phyloP scores from a whole-genome alignment of 2,888 invertebrate genomes.

The Athetis lepigone region DNA sequence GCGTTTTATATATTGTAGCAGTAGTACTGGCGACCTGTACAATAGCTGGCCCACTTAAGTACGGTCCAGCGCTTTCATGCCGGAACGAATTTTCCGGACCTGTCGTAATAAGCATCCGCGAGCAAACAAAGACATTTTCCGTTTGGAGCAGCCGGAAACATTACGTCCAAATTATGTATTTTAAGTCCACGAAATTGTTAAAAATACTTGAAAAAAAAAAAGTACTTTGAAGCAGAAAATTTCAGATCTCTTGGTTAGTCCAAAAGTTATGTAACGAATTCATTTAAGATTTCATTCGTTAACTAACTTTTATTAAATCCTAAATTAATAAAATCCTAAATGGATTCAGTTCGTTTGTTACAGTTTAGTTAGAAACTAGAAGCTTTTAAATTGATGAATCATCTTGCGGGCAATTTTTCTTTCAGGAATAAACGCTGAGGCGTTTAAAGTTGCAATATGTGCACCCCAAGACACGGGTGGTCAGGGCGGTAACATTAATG shows the following conservation, averaged over 20 bases:
- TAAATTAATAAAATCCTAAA: slow-evolving; percentile 38
- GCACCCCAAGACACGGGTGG: slow-evolving; percentile 58
- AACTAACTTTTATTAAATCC: slow-evolving; percentile 41
- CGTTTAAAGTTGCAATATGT: slow-evolving; percentile 51
- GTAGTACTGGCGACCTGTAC: slow-evolving; percentile 75
- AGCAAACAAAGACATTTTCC: slow-evolving; percentile 86
- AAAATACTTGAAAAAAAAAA: slow-evolving; percentile 61
- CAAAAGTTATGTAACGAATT: slow-evolving; percentile 38
- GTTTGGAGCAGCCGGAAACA: slow-evolving; percentile 80
- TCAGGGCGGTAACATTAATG: slow-evolving; percentile 70
- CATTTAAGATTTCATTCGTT: slow-evolving; percentile 32
- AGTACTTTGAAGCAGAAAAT: slow-evolving; percentile 14
- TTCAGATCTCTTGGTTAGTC: slow-evolving; percentile 18
- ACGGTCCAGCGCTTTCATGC: slow-evolving; percentile 83
- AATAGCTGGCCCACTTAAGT: slow-evolving; percentile 84
- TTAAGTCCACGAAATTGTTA: slow-evolving; percentile 73
- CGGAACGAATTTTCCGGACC: slow-evolving; percentile 83
- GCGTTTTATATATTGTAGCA: slow-evolving; percentile 80
- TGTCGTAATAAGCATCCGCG: slow-evolving; percentile 85
- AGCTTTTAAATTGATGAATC: slow-evolving; percentile 34
- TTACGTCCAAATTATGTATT: slow-evolving; percentile 80
- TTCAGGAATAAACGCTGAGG: slow-evolving; percentile 32
- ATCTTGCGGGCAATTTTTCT: slow-evolving; percentile 32
- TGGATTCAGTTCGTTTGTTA: slow-evolving; percentile 38
- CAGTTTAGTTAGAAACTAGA: slow-evolving; percentile 26